Evolutionary conservation across 1,140 invertebrate species (phyloP).

Genomic region (Dreissena polymorpha): DNA sequence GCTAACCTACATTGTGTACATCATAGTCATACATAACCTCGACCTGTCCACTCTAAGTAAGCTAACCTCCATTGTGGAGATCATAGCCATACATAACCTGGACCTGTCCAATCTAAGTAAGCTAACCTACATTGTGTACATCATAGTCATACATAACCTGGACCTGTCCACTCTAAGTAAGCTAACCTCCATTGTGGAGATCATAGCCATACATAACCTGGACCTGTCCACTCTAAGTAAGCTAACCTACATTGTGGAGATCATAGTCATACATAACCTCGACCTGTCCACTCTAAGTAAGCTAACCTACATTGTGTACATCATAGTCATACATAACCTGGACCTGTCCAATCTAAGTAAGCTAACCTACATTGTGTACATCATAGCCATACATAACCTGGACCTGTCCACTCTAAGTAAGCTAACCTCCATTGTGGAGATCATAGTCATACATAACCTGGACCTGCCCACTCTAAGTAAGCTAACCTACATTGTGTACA

Average conservation of each 20-base stretch:
- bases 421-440: too few relatives aligned
- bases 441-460: slow-evolving; percentile 94
- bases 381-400: slow-evolving; percentile 94
- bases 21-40: slow-evolving; percentile 94
- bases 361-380: too few relatives aligned
- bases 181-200: too few relatives aligned
- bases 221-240: slow-evolving; percentile 89
- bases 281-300: slow-evolving; percentile 89
- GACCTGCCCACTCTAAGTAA: slow-evolving; percentile 89
- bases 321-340: slow-evolving; percentile 94
- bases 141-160: slow-evolving; percentile 94
- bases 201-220: slow-evolving; percentile 94
- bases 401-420: slow-evolving; percentile 89
- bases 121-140: too few relatives aligned
- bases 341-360: slow-evolving; percentile 89
- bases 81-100: slow-evolving; percentile 94
- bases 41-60: slow-evolving; percentile 89
- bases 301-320: too few relatives aligned
- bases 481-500: too few relatives aligned
- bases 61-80: too few relatives aligned
- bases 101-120: slow-evolving; percentile 89
- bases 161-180: slow-evolving; percentile 89
- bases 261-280: slow-evolving; percentile 94
- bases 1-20: too few relatives aligned
- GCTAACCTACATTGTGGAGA: too few relatives aligned